Evolutionary conservation across 2,888 invertebrate genomes (phyloP).

Genomic region (Himalopsyche japonica): DNA sequence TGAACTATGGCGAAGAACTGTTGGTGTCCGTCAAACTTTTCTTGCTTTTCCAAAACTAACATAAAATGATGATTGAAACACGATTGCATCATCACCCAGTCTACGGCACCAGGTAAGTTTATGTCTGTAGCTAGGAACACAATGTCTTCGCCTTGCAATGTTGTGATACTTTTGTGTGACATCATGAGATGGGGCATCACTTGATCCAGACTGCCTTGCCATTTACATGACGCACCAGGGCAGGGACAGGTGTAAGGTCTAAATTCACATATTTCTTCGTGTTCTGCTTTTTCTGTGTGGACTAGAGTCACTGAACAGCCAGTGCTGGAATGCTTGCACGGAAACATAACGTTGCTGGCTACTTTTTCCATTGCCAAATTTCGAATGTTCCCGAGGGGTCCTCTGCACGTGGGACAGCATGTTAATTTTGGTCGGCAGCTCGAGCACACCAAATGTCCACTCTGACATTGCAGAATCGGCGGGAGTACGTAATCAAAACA

Average conservation of each 20-base stretch:
- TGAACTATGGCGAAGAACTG: conserved; percentile 99
- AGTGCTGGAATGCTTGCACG: conserved; percentile 96
- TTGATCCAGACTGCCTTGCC: conserved; percentile 97
- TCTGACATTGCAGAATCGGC: conserved; percentile 97
- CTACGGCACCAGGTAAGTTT: conserved; percentile 97
- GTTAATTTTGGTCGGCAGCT: conserved; percentile 95
- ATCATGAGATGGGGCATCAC: conserved; percentile 98
- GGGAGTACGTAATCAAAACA: conserved; percentile 99
- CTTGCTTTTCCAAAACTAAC: conserved; percentile 98
- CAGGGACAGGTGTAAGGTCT: conserved; percentile 98
- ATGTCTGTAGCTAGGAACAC: conserved; percentile 99
- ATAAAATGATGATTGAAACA: conserved; percentile 99
- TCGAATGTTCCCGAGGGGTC: conserved; percentile 94
- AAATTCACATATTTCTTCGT: conserved; percentile 98
- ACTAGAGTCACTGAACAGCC: conserved; percentile 92
- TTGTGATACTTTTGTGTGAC: conserved; percentile 97
- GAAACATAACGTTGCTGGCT: conserved; percentile 97
- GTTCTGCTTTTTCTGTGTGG: conserved; percentile 97
- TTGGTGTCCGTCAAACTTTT: conserved; percentile 95
- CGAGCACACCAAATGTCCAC: conserved; percentile 97
- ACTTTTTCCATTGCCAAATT: conserved; percentile 99
- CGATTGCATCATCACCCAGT: conserved; percentile 99
- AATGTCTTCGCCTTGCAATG: conserved; percentile 98
- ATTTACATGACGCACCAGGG: conserved; percentile 99
- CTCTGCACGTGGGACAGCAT: conserved; percentile 97